Base-by-base conservation (phyloP, 1,140 invertebrate species). In the Drosophila lacertosa region DNA sequence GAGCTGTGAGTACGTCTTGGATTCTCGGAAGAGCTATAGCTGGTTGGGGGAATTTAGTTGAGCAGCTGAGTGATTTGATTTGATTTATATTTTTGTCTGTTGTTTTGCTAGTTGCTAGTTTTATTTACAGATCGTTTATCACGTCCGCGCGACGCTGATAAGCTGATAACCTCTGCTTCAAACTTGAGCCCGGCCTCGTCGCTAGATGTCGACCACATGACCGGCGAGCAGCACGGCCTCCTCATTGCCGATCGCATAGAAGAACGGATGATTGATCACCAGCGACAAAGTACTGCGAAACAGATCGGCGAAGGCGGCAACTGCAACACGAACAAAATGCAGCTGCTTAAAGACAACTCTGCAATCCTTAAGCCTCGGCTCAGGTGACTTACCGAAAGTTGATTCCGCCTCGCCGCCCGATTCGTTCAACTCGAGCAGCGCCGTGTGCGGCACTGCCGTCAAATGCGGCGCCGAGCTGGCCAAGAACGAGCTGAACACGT, bases 211-310 rank as follows among this genome's bases (percentile, higher is more conserved):
- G 22, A 88, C 81, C 16, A 86, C 75, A 76, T 86, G 82, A 40
- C 81, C 81, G 35, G 70, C 65, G 39, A 88, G 69, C 33, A 86
- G 82, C 74, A 82, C 51, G 7, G 58, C 26, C 39, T 77, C 66
- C 39, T 69, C 81, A 48, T 77, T 74, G 69, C 81, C 69, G 44
- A 86, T 63, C 55, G 82, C 77, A 44, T 57, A 88, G 65, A 88
- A 89, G 63, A 88, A 89, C 54, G 81, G 81, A 80, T 88, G 81
- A 88, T 86, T 88, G 77, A 86, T 86, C 39, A 77, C 74, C 77
- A 88, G 20, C 9, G 82, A 79, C 16, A 67, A 42, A 24, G 82
- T 73, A 53, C 69, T 63, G 37, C 70, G 72, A 16, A 84, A 88
- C n/a, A 84, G 69, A 74, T 86, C 82, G 20, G 73, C 64, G 18